Evolutionary conservation across 1,140 invertebrate species (phyloP).

Genomic region (Steinernema khuongi): DNA sequence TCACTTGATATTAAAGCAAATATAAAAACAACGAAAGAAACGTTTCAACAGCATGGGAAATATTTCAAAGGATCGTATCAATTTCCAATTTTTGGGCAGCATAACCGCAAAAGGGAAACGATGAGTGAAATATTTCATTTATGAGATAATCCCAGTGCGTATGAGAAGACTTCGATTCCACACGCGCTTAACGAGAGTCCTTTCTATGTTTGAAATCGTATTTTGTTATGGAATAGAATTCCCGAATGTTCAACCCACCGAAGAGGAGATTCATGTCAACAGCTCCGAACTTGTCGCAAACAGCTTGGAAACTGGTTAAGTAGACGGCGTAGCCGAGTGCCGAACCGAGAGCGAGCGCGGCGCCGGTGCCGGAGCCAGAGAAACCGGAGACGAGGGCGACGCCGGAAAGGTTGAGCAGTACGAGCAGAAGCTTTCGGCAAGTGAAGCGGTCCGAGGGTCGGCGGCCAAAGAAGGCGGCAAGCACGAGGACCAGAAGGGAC

Average conservation of each 20-base stretch:
- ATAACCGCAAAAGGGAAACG: constrained; percentile 2
- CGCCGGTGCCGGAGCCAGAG: constrained; percentile 21
- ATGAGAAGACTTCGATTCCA: too few relatives aligned
- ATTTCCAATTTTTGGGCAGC: too few relatives aligned
- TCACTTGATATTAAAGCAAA: too few relatives aligned
- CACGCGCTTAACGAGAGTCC: too few relatives aligned
- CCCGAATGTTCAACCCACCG: constrained; percentile 16
- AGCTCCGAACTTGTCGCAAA: constrained; percentile 31
- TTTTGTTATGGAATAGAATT: background rate
- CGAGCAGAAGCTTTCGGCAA: constrained; percentile 19
- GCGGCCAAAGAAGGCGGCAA: constrained; percentile 26
- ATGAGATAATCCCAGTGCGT: too few relatives aligned
- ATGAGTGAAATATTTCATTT: background rate
- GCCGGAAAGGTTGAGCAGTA: constrained; percentile 28
- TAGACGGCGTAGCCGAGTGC: constrained; percentile 31
- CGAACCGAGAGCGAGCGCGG: constrained; percentile 19
- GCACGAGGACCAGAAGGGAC: constrained; percentile 29
- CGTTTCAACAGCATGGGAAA: too few relatives aligned
- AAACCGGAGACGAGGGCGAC: constrained; percentile 30
- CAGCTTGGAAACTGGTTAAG: constrained; percentile 23
- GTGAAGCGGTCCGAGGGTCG: background rate
- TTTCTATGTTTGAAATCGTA: too few relatives aligned
- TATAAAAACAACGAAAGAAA: too few relatives aligned
- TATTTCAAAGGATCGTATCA: too few relatives aligned
- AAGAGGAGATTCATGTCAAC: constrained; percentile 35